Base-by-base conservation (phyloP, 2,113 vertebrate genomes). In the Patagioenas fasciata region DNA sequence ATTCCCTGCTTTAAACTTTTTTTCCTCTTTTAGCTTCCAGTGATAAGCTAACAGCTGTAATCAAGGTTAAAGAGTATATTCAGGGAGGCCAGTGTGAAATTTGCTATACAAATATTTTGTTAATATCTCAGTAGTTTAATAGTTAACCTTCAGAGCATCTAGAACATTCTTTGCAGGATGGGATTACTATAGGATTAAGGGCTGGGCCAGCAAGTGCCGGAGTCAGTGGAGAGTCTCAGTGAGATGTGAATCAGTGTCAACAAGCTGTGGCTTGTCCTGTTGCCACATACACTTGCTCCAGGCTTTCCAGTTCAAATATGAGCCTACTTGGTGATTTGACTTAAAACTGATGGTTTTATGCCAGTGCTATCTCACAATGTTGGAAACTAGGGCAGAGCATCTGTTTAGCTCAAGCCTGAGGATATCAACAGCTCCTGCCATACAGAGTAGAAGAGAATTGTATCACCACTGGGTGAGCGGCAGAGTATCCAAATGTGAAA, bases 111-210 rank as follows among this genome's bases (percentile, higher is more conserved):
- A 25, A 28, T 40, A 11, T 32, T 62, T 80, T 88, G 21, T 61
- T 82, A 74, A 2, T 73, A 28, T 72, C 16, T 80, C 40, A 44
- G 9, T 66, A 51, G 15, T 61, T 81, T 58, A 78, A 20, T 29
- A 79, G 25, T 2, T 72, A 40, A 50, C 53, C 12, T 85, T 60
- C 61, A 88, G 34, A 79, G 20, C 24, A 47, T 79, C 69, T 57
- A 64, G 70, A 91, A 80, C 15, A 8, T 85, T 86, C n/a, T 72
- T 21, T 40, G 34, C n/a, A 58, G 78, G 58, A 54, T 65, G 28
- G 54, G 15, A 32, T 87, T 82, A 58, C 79, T 87, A 40, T 6
- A 85, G 74, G 87, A 93, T 94, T 91, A 97, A 89, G 67, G 70
- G 79, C 74, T 85, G 58, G 87, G 64, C 42, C 28, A 66, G 71